phyloP scores from a whole-genome alignment of 2,888 invertebrate genomes.

The Lithophane ornitopus region DNA sequence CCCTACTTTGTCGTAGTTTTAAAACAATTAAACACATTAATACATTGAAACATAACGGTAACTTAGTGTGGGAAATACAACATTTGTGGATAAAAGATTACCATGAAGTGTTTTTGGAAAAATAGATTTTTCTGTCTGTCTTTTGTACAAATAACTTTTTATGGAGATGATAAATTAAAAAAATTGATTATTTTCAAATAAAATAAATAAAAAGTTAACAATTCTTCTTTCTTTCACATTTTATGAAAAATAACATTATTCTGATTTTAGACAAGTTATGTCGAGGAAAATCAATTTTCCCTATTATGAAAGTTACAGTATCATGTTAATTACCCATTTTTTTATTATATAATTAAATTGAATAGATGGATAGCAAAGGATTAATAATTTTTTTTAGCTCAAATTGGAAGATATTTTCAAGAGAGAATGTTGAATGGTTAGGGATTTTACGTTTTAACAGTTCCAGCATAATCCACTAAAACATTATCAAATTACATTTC shows the following conservation, averaged over 20 bases:
- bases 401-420: neutral
- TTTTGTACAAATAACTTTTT: neutral
- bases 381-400: neutral
- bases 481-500: conserved; percentile 48
- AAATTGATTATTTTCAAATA: neutral
- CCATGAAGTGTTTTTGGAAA: neutral
- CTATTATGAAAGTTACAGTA: neutral
- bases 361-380: neutral
- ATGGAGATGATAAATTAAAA: neutral
- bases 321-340: neutral
- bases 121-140: neutral
- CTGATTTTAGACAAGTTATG: no score
- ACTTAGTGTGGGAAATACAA: conserved; percentile 75
- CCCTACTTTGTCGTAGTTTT: conserved; percentile 79
- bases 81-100: conserved; percentile 19
- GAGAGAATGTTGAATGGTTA: no score
- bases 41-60: conserved; percentile 75
- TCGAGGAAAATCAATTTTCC: neutral
- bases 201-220: neutral
- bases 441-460: neutral
- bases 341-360: neutral
- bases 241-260: neutral
- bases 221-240: neutral
- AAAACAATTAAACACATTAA: conserved; percentile 86
- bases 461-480: neutral